These are phyloP conservation scores for Timandra comae DNA, from an alignment of 2,888 invertebrate species.

Conservation along the genomic window DNA sequence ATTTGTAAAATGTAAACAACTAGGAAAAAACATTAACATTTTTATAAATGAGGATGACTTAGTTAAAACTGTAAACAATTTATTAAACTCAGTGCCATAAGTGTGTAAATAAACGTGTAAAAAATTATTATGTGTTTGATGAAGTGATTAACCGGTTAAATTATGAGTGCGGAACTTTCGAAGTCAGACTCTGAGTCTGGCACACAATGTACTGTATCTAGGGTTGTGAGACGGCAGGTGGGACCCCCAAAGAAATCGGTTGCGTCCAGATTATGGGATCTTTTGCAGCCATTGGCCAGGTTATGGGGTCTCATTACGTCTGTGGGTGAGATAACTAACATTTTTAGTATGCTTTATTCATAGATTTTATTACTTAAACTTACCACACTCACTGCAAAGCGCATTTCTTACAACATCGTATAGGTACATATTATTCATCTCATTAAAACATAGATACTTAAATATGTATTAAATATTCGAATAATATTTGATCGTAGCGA, in stretches of 20 bases:
- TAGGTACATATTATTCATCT: no score
- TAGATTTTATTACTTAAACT: no score
- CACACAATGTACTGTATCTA: conserved; percentile 31
- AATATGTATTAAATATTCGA: no score
- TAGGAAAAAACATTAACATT: background rate
- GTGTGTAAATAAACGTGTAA: conserved; percentile 4
- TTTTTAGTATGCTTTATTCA: no score
- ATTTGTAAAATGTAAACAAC: conserved; percentile 30
- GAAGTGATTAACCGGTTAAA: background rate
- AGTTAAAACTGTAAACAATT: no score
- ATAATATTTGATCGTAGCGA: no score
- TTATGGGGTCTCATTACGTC: conserved; percentile 66
- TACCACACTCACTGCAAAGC: no score
- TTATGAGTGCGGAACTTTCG: conserved; percentile 40
- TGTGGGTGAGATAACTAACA: conserved; percentile 56
- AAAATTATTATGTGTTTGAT: conserved; percentile 3
- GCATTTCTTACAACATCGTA: no score
- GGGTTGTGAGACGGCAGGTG: conserved; percentile 26
- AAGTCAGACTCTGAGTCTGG: conserved; percentile 37
- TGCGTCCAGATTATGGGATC: conserved; percentile 59
- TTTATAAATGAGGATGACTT: background rate
- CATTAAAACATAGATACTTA: no score
- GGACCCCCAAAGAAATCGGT: conserved; percentile 47
- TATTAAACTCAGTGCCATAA: background rate
- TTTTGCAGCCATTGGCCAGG: conserved; percentile 62